Evolutionary conservation across 2,888 invertebrate genomes (phyloP).

Genomic region (Adela reaumurella): DNA sequence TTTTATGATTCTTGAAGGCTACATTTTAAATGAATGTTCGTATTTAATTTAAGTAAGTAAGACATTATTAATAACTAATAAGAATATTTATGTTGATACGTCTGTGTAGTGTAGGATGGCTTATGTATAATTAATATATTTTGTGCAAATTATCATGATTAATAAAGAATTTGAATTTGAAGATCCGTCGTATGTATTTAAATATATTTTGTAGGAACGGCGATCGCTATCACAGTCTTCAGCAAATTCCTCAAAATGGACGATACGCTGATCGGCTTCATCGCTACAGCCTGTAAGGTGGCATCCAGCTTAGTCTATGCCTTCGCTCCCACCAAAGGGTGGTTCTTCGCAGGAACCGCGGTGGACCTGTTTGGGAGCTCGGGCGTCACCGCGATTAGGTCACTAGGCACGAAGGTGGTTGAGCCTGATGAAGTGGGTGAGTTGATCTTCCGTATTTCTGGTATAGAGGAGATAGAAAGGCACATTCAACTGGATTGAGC

Average conservation of each 20-base stretch:
- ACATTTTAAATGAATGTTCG: no score
- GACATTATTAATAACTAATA: no score
- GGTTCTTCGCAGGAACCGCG: constrained; percentile 41
- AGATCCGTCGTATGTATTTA: no score
- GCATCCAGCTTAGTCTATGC: constrained; percentile 37
- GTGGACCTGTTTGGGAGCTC: constrained; percentile 52
- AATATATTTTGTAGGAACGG: constrained; percentile 29
- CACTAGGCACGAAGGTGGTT: constrained; percentile 55
- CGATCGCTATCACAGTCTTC: constrained; percentile 40
- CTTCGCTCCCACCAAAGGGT: constrained; percentile 32
- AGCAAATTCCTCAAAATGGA: constrained; percentile 41
- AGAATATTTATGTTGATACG: no score
- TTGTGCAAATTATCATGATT: no score
- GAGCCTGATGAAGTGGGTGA: constrained; percentile 49
- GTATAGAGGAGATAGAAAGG: constrained; percentile 12
- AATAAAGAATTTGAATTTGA: no score
- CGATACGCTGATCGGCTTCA: constrained; percentile 40
- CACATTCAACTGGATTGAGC: no score
- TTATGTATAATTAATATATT: no score
- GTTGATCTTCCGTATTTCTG: no score
- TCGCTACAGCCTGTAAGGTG: constrained; percentile 45
- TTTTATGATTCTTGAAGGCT: no score
- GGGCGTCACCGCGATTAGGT: constrained; percentile 50
- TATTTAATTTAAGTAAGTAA: no score
- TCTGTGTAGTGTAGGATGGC: no score